Evolutionary conservation across 37 sponge, comb jelly and placozoan species (phyloP).

Genomic region (Halisarca cf. caerulea): DNA sequence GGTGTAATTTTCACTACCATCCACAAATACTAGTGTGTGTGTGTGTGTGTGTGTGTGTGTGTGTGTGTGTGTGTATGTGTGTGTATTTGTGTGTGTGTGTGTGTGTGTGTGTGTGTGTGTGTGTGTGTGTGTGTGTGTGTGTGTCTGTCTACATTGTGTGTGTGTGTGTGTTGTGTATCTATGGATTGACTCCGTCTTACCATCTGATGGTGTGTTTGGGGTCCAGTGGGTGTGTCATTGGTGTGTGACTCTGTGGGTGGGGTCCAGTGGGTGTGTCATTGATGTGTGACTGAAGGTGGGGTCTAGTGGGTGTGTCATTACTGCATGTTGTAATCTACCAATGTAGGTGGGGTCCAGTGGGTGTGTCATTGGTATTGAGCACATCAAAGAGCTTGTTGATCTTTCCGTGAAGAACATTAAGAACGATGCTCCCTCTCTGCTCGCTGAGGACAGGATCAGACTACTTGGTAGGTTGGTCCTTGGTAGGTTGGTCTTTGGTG

Average conservation of each 20-base stretch:
- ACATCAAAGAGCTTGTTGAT: conserved; percentile 88
- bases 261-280: too few species aligned
- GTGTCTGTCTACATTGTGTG: too few species aligned
- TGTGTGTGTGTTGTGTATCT: neutral
- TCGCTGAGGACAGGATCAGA: conserved; percentile 34
- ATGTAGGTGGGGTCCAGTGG: conserved; percentile 82
- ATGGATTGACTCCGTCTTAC: neutral
- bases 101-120: too few species aligned
- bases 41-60: too few species aligned
- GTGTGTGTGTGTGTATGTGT: too few species aligned
- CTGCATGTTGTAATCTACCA: neutral
- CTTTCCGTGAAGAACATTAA: conserved; percentile 68
- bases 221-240: conserved; percentile 81
- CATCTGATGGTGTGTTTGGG: conserved; percentile 66
- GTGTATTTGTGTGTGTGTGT: too few species aligned
- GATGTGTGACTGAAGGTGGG: neutral
- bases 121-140: too few species aligned
- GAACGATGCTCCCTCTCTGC: conserved; percentile 57
- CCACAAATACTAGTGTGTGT: too few species aligned
- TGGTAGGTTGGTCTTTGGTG: too few species aligned
- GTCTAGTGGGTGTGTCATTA: neutral
- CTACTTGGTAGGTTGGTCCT: conserved; percentile 34
- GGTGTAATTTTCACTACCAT: too few species aligned
- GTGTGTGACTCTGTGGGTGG: too few species aligned
- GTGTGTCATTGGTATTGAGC: conserved; percentile 93